These are phyloP conservation scores for Acropternis orthonyx DNA, from an alignment of 2,797 vertebrate species.

Conservation along the genomic window DNA sequence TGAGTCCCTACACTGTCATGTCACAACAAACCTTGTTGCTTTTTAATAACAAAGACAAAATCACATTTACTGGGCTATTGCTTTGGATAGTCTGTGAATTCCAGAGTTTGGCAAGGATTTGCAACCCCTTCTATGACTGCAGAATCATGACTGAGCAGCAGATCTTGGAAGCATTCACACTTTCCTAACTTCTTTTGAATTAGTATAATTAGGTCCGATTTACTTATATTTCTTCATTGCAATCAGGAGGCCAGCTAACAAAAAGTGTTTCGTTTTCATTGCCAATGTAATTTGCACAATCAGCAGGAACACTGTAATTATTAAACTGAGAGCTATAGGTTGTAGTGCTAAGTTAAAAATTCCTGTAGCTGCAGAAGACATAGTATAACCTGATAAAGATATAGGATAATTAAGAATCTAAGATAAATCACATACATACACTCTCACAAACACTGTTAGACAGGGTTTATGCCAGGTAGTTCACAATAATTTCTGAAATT, in stretches of 20 bases:
- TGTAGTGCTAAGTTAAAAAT: constrained; percentile 26
- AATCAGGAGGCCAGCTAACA: background rate
- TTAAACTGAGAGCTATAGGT: constrained; percentile 4
- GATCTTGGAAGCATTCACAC: background rate
- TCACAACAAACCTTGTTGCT: background rate
- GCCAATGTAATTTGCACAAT: background rate
- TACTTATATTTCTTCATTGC: background rate
- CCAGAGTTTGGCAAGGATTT: background rate
- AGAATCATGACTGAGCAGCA: background rate
- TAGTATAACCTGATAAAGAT: background rate
- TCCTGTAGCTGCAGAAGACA: background rate
- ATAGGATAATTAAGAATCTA: background rate
- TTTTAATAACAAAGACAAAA: background rate
- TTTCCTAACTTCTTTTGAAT: background rate
- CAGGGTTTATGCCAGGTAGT: background rate
- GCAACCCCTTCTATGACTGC: background rate
- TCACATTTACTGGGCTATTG: background rate
- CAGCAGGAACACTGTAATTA: background rate
- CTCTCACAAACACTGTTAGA: background rate
- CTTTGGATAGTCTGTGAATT: background rate
- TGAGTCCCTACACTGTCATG: background rate
- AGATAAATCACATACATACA: background rate
- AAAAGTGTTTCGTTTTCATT: constrained; percentile 14
- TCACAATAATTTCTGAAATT: background rate
- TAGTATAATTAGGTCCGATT: background rate